Base-by-base conservation (phyloP, 2,888 invertebrate species). In the Iphiclides podalirius region DNA sequence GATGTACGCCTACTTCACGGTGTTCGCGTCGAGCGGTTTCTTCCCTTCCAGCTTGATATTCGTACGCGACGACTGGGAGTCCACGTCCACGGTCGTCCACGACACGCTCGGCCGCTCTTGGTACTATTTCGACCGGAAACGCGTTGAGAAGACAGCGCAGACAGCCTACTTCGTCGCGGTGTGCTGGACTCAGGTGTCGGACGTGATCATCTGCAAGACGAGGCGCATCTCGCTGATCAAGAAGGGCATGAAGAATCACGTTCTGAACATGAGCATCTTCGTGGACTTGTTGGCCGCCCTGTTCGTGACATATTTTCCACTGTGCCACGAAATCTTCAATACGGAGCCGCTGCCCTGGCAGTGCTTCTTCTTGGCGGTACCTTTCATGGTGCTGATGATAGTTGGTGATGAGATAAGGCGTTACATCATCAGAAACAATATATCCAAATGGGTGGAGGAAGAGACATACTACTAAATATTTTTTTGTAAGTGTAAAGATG, bases 1-100 rank as follows among this genome's bases (percentile, higher is more conserved):
- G 6, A 94, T 96, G 86, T 94, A 92, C 70, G 89, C 93, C 1
- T 96, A 96, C 74, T 94, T 95, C 66, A 90, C 94, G 44, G 92
- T 95, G 50, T 93, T 94, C 91, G 94, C 94, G 1, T 92, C 93
- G 63, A 91, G 93, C 58, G 96, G 96, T 0, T 96, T 96, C 80
- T 90, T 91, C 67, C 94, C 94, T 0, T 75, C 80, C 1, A 81
- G 85, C 54, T 81, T 96, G 48, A 63, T 94, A 35, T 94, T 94
- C 53, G 73, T 95, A 42, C 92, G 96, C 44, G 81, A 89, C 1
- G 77, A 90, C 20, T 96, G 96, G 96, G 95, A 96, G 64, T 68
- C 80, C 36, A 79, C 85, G n/a, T 77, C 90, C 8, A 89, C 90
- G 59, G 89, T 91, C 61, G 77, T 95, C 6, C 70, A 73, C 53